These are phyloP conservation scores for Grallaria varia DNA, from an alignment of 2,113 vertebrate genomes.

Conservation along the genomic window DNA sequence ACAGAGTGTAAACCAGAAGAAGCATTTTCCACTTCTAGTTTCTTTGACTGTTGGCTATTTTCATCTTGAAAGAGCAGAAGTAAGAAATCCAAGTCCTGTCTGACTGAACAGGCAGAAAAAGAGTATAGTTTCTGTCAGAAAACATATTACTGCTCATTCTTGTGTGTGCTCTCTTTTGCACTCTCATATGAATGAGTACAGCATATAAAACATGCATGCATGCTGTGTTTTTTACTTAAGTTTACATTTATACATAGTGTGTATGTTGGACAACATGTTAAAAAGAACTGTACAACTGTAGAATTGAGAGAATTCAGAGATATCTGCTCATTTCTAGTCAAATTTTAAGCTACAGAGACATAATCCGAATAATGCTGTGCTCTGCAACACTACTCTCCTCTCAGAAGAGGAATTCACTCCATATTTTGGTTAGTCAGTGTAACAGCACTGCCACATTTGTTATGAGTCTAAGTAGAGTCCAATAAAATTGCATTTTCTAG, in stretches of 20 bases:
- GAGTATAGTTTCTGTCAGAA: neutral
- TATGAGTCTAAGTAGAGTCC: neutral
- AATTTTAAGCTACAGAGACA: neutral
- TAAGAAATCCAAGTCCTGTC: neutral
- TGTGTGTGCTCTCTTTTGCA: neutral
- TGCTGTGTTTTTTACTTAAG: neutral
- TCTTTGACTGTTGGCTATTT: neutral
- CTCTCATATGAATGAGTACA: neutral
- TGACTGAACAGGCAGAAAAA: neutral
- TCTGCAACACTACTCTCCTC: neutral
- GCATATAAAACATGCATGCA: fast-evolving
- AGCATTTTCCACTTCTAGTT: neutral
- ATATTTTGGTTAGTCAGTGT: neutral
- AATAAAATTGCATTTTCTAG: neutral
- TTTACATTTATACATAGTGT: neutral
- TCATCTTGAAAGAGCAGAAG: neutral
- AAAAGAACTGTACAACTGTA: neutral
- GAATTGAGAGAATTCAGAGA: neutral
- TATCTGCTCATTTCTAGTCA: fast-evolving
- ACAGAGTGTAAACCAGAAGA: neutral
- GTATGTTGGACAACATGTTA: neutral
- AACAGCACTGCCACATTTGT: neutral
- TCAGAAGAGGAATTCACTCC: neutral
- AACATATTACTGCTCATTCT: neutral
- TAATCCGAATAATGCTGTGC: neutral